Evolutionary conservation across 2,113 vertebrate species (phyloP).

Genomic region (Phrynocephalus versicolor): DNA sequence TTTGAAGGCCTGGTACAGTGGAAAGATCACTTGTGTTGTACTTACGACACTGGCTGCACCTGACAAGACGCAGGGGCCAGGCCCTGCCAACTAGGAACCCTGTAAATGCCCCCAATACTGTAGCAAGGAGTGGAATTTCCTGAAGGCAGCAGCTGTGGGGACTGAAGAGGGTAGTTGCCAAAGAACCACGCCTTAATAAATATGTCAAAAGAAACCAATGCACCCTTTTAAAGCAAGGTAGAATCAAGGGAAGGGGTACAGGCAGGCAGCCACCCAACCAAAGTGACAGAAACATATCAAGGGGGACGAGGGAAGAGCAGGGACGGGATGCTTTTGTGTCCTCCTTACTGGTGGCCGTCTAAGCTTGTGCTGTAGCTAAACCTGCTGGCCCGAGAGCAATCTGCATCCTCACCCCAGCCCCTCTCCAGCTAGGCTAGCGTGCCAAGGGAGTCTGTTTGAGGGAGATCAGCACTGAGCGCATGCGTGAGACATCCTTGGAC

Average conservation of each 20-base stretch:
- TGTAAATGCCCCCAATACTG: background rate
- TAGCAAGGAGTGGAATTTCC: background rate
- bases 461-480: constrained; percentile 97
- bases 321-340: constrained; percentile 14
- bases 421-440: constrained; percentile 77
- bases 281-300: constrained; percentile 40
- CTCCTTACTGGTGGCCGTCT: constrained; percentile 20
- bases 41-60: background rate
- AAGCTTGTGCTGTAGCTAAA: constrained; percentile 4
- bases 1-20: background rate
- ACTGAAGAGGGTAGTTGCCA: constrained; percentile 59
- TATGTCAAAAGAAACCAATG: constrained; percentile 80
- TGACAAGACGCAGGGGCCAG: background rate
- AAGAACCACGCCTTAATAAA: constrained; percentile 79
- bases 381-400: background rate
- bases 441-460: constrained; percentile 95
- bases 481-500: constrained; percentile 96
- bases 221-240: constrained; percentile 81
- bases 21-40: background rate
- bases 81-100: background rate
- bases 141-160: constrained; percentile 9
- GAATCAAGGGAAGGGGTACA: constrained; percentile 70
- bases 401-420: constrained; percentile 18
- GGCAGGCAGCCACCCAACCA: constrained; percentile 53
- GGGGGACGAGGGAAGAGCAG: constrained; percentile 40